Conservation (phyloP, 2,797 vertebrate genomes). For the Amniataba percoides region DNA sequence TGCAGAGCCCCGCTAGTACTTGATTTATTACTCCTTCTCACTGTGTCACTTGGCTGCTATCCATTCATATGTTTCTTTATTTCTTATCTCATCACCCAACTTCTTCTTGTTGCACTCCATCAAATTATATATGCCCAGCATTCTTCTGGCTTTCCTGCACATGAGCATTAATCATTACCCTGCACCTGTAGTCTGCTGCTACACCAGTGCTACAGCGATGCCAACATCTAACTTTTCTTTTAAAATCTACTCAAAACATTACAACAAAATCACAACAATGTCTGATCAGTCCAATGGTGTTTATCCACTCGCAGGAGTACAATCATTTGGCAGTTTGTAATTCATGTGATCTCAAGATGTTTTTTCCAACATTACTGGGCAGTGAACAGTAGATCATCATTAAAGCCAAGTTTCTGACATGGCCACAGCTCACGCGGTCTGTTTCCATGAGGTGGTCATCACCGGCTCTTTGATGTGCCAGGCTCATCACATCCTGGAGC, state of each 20-base stretch:
- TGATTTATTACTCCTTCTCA: conserved; percentile 5
- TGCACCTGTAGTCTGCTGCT: conserved; percentile 1
- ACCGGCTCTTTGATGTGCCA: neutral
- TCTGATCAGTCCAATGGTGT: neutral
- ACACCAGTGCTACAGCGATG: neutral
- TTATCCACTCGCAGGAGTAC: neutral
- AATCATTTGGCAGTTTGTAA: conserved; percentile 16
- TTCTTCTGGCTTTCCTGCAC: neutral
- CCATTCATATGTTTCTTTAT: neutral
- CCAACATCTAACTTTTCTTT: conserved; percentile 12
- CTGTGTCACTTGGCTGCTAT: neutral
- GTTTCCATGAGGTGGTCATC: conserved; percentile 2
- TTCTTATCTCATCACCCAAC: neutral
- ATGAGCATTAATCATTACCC: conserved; percentile 3
- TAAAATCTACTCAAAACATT: neutral
- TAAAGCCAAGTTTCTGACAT: conserved; percentile 9
- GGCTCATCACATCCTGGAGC: neutral
- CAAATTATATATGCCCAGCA: neutral
- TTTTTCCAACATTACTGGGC: neutral
- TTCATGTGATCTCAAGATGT: neutral
- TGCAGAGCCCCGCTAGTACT: neutral
- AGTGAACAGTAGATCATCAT: conserved; percentile 1
- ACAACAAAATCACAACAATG: neutral
- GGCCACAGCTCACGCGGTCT: neutral
- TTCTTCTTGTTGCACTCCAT: conserved; percentile 3